Base-by-base conservation (phyloP, 1,140 invertebrate genomes). In the Caenorhabditis brenneri region DNA sequence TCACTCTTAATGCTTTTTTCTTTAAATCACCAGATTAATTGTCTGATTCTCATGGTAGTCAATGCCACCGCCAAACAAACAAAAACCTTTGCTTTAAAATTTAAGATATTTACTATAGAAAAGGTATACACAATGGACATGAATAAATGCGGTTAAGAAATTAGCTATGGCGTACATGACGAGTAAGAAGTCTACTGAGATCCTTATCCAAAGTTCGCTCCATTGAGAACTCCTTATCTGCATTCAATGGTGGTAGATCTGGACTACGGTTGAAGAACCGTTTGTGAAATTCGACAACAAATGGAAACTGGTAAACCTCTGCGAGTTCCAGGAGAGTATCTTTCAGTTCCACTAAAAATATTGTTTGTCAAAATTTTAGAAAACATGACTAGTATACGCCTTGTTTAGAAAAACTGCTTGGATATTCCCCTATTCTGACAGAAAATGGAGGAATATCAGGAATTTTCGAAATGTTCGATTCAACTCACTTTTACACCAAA, bases 401-500 rank as follows among this genome's bases (percentile, higher is more conserved):
- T n/a, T n/a, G n/a, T n/a, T n/a, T n/a, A n/a, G n/a, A n/a, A n/a
- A n/a, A n/a, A n/a, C n/a, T n/a, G n/a, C n/a, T n/a, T n/a, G n/a
- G n/a, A n/a, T n/a, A n/a, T n/a, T n/a, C n/a, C n/a, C n/a, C n/a
- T n/a, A n/a, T n/a, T n/a, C n/a, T n/a, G n/a, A n/a, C 42, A 46
- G 42, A 46, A 46, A 51, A 51, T 6, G 0, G 5, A 42, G 4
- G 49, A 51, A n/a, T 51, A 2, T 4, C 22, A 29, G 9, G 27
- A 12, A 22, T 55, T 12, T 5, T 55, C 6, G 9, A 27, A 15
- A 27, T 12, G 27, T 27, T 22, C 19, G 58, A 19, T 65, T 65
- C 58, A 65, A 65, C 58, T 65, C 29, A 65, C 58, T 33, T 16
- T 65, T 33, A 33, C 58, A 65, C 58, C 58, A 65, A 16, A 65